Evolutionary conservation across 2,888 invertebrate species (phyloP), one percentile per base, ranked within the genome.

Genomic region (Dromius quadrimaculatus): DNA sequence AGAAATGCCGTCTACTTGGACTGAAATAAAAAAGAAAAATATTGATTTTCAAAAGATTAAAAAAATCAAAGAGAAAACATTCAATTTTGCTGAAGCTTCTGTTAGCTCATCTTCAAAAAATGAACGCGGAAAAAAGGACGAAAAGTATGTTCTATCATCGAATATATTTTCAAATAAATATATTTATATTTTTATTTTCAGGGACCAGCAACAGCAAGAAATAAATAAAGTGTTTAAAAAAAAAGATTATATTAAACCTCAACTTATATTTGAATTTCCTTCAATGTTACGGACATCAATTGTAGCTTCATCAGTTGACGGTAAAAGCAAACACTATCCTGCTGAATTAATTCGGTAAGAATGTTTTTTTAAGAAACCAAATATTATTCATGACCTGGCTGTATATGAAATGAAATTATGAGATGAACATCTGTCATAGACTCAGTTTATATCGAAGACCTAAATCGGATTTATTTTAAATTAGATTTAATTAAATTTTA

Each of bases 181-280:
- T 47, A 8, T 47, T 47, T 20, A 22, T 20, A 36, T 59, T 6
- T 34, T 19, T 36, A 34, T 59, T 36, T 34, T 23, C 23, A 62
- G 62, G 17, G 20, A 15, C 38, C 47, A 70, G 38, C 41, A 22
- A 41, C 41, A n/a, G n/a, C n/a, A 57, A 19, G 64, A 47, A n/a
- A 41, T 13, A 41, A 41, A 19, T 17, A 11, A 2, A 28, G 11
- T 28, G 3, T 5, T 28, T 8, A 70, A 70, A 17, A 45, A 36
- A 22, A 62, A 70, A 47, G 70, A 62, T 23, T 23, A 22, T 62
- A n/a, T 15, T 17, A 70, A 70, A 50, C 45, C 62, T 50, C 77
- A 77, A 65, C 66, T 77, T 19, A 73, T 76, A 43, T 81, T 79
- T 72, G 74, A 77, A 68, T 54, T 73, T 20, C 79, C 79, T 6